phyloP scores from a whole-genome alignment of 2,888 invertebrate genomes.

The Ophonus ardosiacus region DNA sequence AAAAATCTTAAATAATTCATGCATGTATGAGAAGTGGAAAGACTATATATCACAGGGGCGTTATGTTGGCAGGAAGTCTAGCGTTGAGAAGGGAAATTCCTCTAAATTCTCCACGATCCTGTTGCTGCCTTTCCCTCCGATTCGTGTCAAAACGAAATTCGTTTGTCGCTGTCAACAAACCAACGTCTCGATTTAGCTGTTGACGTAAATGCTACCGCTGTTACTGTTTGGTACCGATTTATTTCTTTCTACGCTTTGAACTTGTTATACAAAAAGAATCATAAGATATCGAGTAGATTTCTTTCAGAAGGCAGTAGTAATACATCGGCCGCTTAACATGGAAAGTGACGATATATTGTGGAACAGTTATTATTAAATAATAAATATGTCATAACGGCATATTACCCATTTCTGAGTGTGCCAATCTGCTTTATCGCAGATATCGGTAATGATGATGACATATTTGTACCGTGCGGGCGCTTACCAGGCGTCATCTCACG shows the following conservation, averaged over 20 bases:
- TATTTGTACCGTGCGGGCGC: too few species aligned
- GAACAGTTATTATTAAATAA: too few species aligned
- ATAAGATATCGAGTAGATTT: neutral
- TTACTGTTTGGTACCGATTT: neutral
- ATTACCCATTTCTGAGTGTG: too few species aligned
- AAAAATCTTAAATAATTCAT: conserved; percentile 33
- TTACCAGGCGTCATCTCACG: too few species aligned
- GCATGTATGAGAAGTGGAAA: neutral
- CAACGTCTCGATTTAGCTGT: conserved; percentile 25
- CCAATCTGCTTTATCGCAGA: too few species aligned
- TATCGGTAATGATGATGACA: too few species aligned
- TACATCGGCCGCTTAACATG: too few species aligned
- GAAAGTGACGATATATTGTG: too few species aligned
- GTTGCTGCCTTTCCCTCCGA: conserved; percentile 34
- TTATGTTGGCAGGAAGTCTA: neutral
- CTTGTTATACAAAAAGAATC: neutral
- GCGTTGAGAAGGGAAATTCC: conserved; percentile 10
- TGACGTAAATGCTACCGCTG: neutral
- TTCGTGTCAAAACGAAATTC: conserved; percentile 35
- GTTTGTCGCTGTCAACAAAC: conserved; percentile 21
- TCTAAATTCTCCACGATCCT: conserved; percentile 14
- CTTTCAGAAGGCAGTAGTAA: neutral
- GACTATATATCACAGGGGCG: neutral
- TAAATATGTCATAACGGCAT: too few species aligned
- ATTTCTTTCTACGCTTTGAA: neutral